Percentiles rank a stretch among this genome's conserved stretches.
These are phyloP conservation scores for Salticus scenicus DNA, from an alignment of 2,888 invertebrate genomes.

Conservation along the genomic window DNA sequence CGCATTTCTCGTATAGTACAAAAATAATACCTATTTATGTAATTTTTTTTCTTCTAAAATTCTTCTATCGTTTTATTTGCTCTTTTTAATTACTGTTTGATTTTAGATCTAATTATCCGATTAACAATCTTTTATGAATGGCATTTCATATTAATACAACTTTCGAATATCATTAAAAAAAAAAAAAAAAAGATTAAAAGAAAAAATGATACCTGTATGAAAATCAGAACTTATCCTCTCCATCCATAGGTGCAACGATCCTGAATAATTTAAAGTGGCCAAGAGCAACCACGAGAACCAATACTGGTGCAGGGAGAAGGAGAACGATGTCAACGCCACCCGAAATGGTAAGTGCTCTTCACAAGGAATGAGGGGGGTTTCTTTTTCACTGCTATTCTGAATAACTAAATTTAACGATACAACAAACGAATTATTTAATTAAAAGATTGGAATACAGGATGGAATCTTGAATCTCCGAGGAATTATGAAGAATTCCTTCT, in stretches of 20 bases:
- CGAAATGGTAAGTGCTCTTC: slow-evolving; percentile 68
- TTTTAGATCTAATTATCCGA: too few species aligned
- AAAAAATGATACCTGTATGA: slow-evolving; percentile 61
- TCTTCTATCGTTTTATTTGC: too few species aligned
- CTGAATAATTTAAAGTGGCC: slow-evolving; percentile 72
- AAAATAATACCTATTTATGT: too few species aligned
- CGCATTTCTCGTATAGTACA: too few species aligned
- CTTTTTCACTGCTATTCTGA: slow-evolving; percentile 34
- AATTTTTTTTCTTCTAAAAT: too few species aligned
- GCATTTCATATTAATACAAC: too few species aligned
- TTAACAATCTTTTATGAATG: too few species aligned
- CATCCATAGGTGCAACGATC: slow-evolving; percentile 71
- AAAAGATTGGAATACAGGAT: not conserved
- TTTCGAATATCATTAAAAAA: too few species aligned
- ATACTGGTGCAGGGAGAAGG: slow-evolving; percentile 71
- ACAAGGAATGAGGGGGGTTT: slow-evolving; percentile 5
- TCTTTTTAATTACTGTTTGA: too few species aligned
- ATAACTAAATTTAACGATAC: slow-evolving; percentile 33
- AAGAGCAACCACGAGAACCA: slow-evolving; percentile 72
- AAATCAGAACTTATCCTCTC: slow-evolving; percentile 66
- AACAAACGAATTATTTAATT: not conserved
- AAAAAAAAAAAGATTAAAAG: too few species aligned
- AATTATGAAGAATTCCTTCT: not conserved
- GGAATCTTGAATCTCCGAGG: not conserved
- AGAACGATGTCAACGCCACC: slow-evolving; percentile 68